Conservation (phyloP, 2,888 invertebrate genomes). For the Habrosyne pyritoides region DNA sequence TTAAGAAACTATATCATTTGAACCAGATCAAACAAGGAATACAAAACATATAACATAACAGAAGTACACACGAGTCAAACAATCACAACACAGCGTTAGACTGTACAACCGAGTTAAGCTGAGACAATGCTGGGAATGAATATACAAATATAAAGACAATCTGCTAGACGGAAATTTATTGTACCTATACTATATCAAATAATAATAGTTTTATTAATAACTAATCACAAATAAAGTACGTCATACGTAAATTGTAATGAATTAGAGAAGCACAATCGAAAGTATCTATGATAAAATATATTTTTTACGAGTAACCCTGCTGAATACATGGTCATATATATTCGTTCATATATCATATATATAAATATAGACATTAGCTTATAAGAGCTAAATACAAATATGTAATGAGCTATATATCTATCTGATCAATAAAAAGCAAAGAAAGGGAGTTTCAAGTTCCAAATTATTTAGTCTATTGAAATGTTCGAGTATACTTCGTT, state of each 20-base stretch:
- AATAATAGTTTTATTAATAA: too few relatives aligned
- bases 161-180: too few relatives aligned
- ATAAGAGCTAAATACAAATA: too few relatives aligned
- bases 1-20: slow-evolving; percentile 8
- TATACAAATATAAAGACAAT: too few relatives aligned
- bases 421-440: too few relatives aligned
- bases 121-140: too few relatives aligned
- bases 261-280: background rate
- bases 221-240: background rate
- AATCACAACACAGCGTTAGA: slow-evolving; percentile 32
- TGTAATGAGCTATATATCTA: too few relatives aligned
- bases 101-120: slow-evolving; percentile 24
- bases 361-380: background rate
- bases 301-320: background rate
- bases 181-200: too few relatives aligned
- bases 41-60: slow-evolving; percentile 13
- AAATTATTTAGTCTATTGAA: too few relatives aligned
- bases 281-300: background rate
- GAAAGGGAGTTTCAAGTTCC: too few relatives aligned
- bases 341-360: background rate
- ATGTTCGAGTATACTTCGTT: too few relatives aligned
- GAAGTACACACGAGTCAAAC: slow-evolving; percentile 14
- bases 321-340: background rate
- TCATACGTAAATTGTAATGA: background rate
- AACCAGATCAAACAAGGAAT: slow-evolving; percentile 9